Evolutionary conservation across 2,113 vertebrate species (phyloP).

Genomic region (Oreochromis aureus): DNA sequence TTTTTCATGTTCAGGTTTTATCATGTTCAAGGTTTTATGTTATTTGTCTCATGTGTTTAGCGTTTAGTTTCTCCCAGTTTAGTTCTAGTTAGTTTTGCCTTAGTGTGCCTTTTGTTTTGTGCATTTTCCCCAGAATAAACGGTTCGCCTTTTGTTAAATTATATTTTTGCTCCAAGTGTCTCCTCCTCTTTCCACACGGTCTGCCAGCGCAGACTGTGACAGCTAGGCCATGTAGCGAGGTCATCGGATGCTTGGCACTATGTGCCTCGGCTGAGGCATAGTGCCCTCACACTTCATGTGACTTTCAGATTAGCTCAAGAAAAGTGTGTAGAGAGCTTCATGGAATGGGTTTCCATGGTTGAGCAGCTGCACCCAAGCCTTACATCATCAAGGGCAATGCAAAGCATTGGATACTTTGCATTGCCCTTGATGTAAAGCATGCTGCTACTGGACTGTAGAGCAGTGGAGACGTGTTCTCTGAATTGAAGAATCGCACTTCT

Average conservation of each 20-base stretch:
- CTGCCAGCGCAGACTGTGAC: not conserved
- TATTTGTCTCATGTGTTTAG: not conserved
- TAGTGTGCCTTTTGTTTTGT: not conserved
- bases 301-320: not conserved
- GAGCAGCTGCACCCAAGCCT: not conserved
- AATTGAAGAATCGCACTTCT: not conserved
- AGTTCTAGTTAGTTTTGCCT: not conserved
- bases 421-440: not conserved
- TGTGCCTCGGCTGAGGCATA: not conserved
- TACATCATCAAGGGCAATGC: not conserved
- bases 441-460: not conserved
- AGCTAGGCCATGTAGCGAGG: not conserved
- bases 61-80: not conserved
- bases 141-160: not conserved
- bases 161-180: not conserved
- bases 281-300: not conserved
- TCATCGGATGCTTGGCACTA: not conserved
- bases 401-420: not conserved
- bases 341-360: not conserved
- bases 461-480: not conserved
- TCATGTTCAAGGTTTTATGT: not conserved
- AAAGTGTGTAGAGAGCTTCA: not conserved
- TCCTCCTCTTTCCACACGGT: not conserved
- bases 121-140: not conserved
- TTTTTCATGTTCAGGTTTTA: not conserved